Evolutionary conservation across 2,888 invertebrate genomes (phyloP), one percentile per base, ranked within the genome.

Genomic region (Troilus luridus): DNA sequence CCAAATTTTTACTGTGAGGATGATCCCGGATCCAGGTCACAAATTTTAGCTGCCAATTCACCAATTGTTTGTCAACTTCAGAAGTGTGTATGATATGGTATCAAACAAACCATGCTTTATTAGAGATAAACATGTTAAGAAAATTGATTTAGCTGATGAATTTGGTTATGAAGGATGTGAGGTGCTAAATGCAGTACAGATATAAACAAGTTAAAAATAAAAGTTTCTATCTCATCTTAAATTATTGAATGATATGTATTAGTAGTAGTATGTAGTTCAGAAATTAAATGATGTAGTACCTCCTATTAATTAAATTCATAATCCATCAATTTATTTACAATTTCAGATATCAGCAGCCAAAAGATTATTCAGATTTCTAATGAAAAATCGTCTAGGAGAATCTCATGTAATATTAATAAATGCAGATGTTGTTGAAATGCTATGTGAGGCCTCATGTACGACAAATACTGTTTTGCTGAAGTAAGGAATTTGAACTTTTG

Each of bases 371-470:
- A 59, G 27, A 59, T 60, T 64, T 88, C 58, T 88, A 2, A 60
- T 64, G 41, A 64, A 60, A 14, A 88, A 62, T 27, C 60, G 2
- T 41, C 27, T n/a, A 54, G 27, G 14, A 21, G 77, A 90, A 24
- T 77, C 72, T 27, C 11, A 17, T 81, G n/a, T 72, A 27, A 12
- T n/a, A 19, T 58, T 90, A 56, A 72, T 90, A 12, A 90, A 72
- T 81, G 90, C 77, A 60, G 91, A 91, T 89, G 60, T 91, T 17
- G 24, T 89, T 24, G 89, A 89, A 64, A 59, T 91, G 41, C 21
- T 91, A 41, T 91, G 91, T 64, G 85, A 89, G 81, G 89, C 91
- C n/a, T 64, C 88, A 21, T 81, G 89, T 24, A 91, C 91, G 21
- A 89, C 67, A n/a, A 89, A 89, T 60, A 21, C 59, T 41, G 27